phyloP scores from a whole-genome alignment of 2,888 invertebrate genomes.

The Drosophila kambysellisi region DNA sequence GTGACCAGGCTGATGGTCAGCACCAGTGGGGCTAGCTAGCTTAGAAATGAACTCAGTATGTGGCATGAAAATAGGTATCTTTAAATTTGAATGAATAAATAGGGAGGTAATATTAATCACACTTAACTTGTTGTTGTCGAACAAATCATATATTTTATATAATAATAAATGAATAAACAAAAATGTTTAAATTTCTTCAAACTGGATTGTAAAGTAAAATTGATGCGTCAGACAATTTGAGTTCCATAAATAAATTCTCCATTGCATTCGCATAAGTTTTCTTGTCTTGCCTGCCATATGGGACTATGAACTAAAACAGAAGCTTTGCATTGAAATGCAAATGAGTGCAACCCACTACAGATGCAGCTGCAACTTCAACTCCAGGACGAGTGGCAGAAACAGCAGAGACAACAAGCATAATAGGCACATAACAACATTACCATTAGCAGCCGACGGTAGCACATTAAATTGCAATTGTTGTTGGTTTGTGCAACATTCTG shows the following conservation, averaged over 20 bases:
- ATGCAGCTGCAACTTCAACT: constrained; percentile 2
- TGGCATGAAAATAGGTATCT: not conserved
- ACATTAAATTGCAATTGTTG: constrained; percentile 68
- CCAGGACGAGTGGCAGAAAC: constrained; percentile 8
- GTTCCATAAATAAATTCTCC: constrained; percentile 1
- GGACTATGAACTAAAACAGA: not conserved
- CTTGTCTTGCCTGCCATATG: constrained; percentile 16
- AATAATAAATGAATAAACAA: not conserved
- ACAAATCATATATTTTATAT: not conserved
- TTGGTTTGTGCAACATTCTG: constrained; percentile 14
- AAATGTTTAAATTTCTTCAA: not conserved
- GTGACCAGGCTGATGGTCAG: constrained; percentile 15
- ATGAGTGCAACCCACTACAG: constrained; percentile 36
- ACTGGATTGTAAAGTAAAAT: too few species aligned
- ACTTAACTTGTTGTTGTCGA: too few species aligned
- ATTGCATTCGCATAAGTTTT: not conserved
- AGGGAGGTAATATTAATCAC: not conserved
- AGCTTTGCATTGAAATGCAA: constrained; percentile 60
- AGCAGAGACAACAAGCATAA: constrained; percentile 54
- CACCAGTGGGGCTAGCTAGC: not conserved
- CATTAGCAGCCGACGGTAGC: constrained; percentile 59
- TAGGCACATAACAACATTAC: constrained; percentile 73
- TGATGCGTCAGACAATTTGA: not conserved
- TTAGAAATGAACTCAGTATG: constrained; percentile 13
- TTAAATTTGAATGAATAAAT: not conserved